A percentile compares a stretch with the other conserved stretches of the same genome.
These are phyloP conservation scores for Hypotaenidia philippensis DNA, from an alignment of 2,797 vertebrate genomes.

Conservation along the genomic window DNA sequence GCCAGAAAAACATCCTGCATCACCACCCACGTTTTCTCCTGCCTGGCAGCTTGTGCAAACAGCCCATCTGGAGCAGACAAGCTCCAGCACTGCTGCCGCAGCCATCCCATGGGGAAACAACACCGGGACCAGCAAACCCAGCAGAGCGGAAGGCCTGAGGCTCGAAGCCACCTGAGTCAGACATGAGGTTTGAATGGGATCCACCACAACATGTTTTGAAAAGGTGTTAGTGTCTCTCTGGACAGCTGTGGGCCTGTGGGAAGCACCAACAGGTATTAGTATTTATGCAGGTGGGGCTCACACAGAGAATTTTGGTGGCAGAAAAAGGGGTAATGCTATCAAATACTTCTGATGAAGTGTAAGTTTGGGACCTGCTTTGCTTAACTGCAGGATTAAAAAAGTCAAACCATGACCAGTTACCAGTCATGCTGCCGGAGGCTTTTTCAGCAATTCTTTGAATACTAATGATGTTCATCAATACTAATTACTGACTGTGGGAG, in stretches of 20 bases:
- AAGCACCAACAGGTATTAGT: background rate
- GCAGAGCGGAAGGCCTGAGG: background rate
- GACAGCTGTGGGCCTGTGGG: background rate
- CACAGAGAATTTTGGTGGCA: background rate
- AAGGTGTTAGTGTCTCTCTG: background rate
- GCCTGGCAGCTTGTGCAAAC: background rate
- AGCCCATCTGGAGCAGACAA: background rate
- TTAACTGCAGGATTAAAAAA: background rate
- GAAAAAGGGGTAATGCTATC: background rate
- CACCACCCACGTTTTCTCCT: background rate
- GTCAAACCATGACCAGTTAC: background rate
- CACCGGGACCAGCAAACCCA: fast-evolving
- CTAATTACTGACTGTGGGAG: background rate
- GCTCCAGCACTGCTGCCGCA: background rate
- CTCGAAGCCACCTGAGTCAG: background rate
- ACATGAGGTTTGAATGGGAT: background rate
- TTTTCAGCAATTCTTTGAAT: background rate
- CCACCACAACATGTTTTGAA: background rate
- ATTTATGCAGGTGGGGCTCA: background rate
- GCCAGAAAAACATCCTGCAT: background rate
- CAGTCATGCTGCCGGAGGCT: background rate
- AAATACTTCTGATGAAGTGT: background rate
- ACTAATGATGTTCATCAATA: background rate
- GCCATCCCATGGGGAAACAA: background rate
- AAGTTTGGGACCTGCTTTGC: background rate